Evolutionary conservation across 2,113 vertebrate species (phyloP), one percentile per base, ranked within the genome.

Genomic region (Australoheros scitulus): DNA sequence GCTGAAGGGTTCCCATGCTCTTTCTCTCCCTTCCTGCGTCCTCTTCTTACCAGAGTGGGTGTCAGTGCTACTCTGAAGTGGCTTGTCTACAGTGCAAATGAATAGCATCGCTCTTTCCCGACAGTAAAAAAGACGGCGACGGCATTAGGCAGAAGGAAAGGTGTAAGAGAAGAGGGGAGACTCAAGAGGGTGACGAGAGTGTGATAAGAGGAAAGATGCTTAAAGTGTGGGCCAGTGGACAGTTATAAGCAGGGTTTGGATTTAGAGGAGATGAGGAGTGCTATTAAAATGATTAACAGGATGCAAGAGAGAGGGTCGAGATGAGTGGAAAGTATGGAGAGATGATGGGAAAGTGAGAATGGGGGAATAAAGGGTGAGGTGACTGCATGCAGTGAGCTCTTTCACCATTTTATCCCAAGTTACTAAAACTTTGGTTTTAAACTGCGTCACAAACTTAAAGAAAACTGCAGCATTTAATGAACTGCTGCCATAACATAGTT

Each of bases 281-380:
- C 82, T 85, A 79, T 90, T 92, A 88, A 88, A 87, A 80, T 92
- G 92, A 91, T 93, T 90, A 86, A 93, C 88, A 77, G 78, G 76
- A 90, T 47, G 59, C 47, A 77, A 55, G 43, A 64, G 47, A 38
- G 63, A 65, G 50, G 68, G 14, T 76, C 3, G 34, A 61, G 76
- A 65, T 72, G 70, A 82, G 57, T 77, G 70, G 56, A 81, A 89
- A 78, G 68, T 18, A 70, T 63, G 47, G 80, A 55, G 24, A 22
- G 77, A 68, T 3, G 65, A 57, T 59, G 32, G 26, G 59, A 15
- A n/a, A 64, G 3, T 38, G 63, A 17, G 34, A 47, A 14, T n/a
- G 5, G 63, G 60, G 24, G 29, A 14, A 72, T 60, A 22, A 32
- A 15, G 10, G 47, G 14, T 1, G 3, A 43, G 4, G 10, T 10